These are phyloP conservation scores for Tachysurus fulvidraco DNA, from an alignment of 2,113 vertebrate genomes.

Conservation along the genomic window DNA sequence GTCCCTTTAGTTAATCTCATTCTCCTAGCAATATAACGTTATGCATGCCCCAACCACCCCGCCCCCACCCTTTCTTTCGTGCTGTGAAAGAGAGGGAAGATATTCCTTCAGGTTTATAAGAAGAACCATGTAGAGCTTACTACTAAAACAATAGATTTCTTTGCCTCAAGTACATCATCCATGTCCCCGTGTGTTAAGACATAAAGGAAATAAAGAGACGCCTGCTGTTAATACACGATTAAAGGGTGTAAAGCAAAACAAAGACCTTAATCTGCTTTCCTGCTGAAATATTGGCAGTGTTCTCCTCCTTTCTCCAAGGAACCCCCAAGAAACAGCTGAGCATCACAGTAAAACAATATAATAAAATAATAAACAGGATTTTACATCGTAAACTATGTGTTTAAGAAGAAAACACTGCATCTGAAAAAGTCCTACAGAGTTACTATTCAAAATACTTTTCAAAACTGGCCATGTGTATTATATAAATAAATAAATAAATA, in stretches of 20 bases:
- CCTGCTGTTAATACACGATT: conserved; percentile 18
- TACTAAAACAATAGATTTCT: conserved; percentile 23
- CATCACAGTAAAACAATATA: neutral
- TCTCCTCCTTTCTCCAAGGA: neutral
- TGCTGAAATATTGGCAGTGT: neutral
- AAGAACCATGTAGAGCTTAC: conserved; percentile 33
- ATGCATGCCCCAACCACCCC: neutral
- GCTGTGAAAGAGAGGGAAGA: conserved; percentile 15
- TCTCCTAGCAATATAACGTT: neutral
- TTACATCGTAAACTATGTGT: neutral
- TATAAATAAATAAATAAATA: neutral
- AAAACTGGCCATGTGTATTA: neutral
- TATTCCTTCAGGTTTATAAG: conserved; percentile 27
- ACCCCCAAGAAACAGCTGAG: neutral
- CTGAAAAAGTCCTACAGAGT: neutral
- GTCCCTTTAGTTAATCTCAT: neutral
- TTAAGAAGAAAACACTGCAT: neutral
- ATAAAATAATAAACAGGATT: neutral
- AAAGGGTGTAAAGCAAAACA: conserved; percentile 7
- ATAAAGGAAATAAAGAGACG: neutral
- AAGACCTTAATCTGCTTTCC: conserved; percentile 2
- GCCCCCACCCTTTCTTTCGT: neutral
- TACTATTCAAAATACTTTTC: neutral
- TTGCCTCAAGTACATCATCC: neutral
- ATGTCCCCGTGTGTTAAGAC: neutral